Percentiles rank a stretch among this genome's conserved stretches.
phyloP scores from a whole-genome alignment of 2,113 vertebrate genomes.

The Emydocephalus ijimae region DNA sequence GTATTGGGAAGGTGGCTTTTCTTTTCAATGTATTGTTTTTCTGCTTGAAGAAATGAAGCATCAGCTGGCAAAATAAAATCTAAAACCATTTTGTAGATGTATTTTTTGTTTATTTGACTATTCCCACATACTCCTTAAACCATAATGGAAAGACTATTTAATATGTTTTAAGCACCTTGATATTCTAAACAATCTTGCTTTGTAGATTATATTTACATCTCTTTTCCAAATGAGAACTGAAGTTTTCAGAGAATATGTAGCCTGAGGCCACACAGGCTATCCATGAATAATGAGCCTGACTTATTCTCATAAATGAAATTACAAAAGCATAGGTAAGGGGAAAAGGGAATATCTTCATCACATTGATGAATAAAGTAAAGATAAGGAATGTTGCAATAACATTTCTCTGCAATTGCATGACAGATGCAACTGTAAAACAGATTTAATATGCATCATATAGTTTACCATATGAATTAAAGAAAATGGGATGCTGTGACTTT shows the following conservation, averaged over 20 bases:
- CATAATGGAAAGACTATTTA: not conserved
- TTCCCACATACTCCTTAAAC: not conserved
- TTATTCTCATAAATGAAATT: conserved; percentile 39
- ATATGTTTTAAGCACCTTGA: not conserved
- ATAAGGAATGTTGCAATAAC: conserved; percentile 75
- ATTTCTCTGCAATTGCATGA: conserved; percentile 68
- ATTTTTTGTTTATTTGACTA: not conserved
- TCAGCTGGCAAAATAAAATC: conserved; percentile 29
- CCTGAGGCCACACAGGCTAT: not conserved
- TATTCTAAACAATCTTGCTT: not conserved
- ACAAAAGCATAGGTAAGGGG: conserved; percentile 54
- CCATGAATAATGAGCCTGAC: not conserved
- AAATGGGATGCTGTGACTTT: conserved; percentile 67
- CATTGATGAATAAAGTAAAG: conserved; percentile 62
- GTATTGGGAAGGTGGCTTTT: conserved; percentile 33
- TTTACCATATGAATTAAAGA: conserved; percentile 60
- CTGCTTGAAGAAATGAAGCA: conserved; percentile 25
- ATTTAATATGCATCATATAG: conserved; percentile 75
- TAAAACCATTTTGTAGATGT: not conserved
- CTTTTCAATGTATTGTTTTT: conserved; percentile 26
- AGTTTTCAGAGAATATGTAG: not conserved
- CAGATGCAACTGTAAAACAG: conserved; percentile 70
- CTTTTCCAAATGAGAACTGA: not conserved
- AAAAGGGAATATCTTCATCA: conserved; percentile 61
- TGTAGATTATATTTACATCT: not conserved